Base-by-base conservation (phyloP, 2,888 invertebrate genomes). In the Drosophila recens region DNA sequence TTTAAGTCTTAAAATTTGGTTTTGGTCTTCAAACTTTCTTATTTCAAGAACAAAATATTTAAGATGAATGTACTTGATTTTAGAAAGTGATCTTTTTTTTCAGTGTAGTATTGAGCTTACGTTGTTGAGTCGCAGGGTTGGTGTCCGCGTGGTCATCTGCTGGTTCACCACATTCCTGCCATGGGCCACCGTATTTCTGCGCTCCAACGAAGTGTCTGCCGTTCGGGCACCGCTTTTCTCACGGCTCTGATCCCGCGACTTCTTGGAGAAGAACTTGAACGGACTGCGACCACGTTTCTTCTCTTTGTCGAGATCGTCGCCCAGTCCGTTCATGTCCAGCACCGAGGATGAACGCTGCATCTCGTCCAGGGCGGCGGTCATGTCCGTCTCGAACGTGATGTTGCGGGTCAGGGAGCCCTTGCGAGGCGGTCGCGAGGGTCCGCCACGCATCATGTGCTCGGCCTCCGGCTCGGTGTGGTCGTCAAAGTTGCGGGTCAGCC, bases 181-280 rank as follows among this genome's bases (percentile, higher is more conserved):
- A 79, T 92, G 94, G 0, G 94, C 94, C 34, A 92, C 91, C 1
- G 92, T 92, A 58, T 91, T 92, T 23, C 91, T 76, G 36, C 92
- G 88, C 64, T 93, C 92, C 83, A 94, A 63, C 4, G 91, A 82
- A 0, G 87, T 82, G 56, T 92, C 92, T 56, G 81, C 83, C 3
- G 85, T 79, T n/a, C 90, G 77, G 2, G 84, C 74, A 4, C 84
- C 68, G 2, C 93, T 93, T 9, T 95, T 94, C 45, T 96, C 96
- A 17, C 95, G 95, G 78, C 95, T 95, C 86, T 95, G 95, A 20
- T 95, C 95, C 43, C 96, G 94, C 0, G 92, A 91, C 91, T 97
- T 97, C 88, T 97, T 96, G 33, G 96, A 96, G 93, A 97, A 98
- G 93, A 97, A 97, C 92, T 97, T 96, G 93, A 99, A 98, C 17